Base-by-base conservation (phyloP, 1,140 invertebrate genomes). In the Aphidius ervi region DNA sequence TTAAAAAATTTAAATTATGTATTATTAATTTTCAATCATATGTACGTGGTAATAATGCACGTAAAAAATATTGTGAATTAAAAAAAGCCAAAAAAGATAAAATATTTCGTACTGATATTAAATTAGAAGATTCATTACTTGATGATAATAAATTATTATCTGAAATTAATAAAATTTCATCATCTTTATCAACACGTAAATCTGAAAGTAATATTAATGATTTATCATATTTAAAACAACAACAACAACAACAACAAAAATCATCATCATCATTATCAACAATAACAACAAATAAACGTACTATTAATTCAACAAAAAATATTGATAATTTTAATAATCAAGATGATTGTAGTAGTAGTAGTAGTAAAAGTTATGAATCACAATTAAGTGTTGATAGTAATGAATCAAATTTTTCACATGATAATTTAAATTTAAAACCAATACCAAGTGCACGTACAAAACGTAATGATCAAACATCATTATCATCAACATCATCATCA, bases 1-100 rank as follows among this genome's bases (percentile, higher is more conserved):
- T 85, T 70, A 75, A 84, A 54, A 85, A 85, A 54, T 71, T 93
- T 0, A 81, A 83, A 40, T 68, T 71, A 2, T 82, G 81, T 23
- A 73, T 88, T 20, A 74, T 91, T 7, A 71, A 71, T 0, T 87
- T 97, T 68, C 94, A 97, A 75, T 87, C 89, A 6, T 81, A 84
- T 61, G 83, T 87, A 8, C 75, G 87, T 59, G 90, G 90, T 0
- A 85, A 83, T 65, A 68, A 82, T 40, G 80, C 83, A 0, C 75
- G 88, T 48, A 78, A 82, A 67, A 77, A 72, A 68, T 83, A 81
- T 59, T 69, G 68, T 4, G 74, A 81, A 46, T 68, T 80, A 59
- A 80, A 80, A 62, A 77, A 68, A 55, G 63, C 70, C 9, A 74
- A 65, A 54, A 66, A 63, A 52, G 52, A 5, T 57, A 61, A 10